Conservation (phyloP, 1,140 invertebrate species). For the Sycobia sp. region DNA sequence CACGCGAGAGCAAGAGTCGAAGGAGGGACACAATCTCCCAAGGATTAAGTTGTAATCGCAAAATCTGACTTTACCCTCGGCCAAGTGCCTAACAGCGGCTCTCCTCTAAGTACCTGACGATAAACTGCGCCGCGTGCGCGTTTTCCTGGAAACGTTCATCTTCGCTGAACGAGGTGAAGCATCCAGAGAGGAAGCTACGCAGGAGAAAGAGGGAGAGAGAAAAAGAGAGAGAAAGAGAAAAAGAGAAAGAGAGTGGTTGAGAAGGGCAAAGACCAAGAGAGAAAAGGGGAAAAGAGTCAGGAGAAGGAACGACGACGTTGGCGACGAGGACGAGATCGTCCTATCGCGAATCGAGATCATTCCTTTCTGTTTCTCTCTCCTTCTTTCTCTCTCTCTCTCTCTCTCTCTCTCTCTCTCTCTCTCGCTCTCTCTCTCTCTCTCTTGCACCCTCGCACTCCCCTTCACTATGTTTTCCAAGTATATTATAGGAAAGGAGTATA, state of each 20-base stretch:
- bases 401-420: background rate
- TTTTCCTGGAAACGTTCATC: slow-evolving; percentile 36
- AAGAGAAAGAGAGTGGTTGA: background rate
- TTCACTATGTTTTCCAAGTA: slow-evolving; percentile 24
- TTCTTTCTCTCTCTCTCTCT: background rate
- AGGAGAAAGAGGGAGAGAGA: background rate
- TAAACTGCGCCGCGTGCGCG: slow-evolving; percentile 34
- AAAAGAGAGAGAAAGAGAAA: background rate
- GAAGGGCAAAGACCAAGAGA: background rate
- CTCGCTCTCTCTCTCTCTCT: background rate
- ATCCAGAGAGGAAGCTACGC: slow-evolving; percentile 5
- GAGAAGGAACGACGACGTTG: background rate
- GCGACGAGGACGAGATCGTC: slow-evolving; percentile 19
- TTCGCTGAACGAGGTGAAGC: slow-evolving; percentile 27
- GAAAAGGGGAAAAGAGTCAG: background rate
- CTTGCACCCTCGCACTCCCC: too few relatives aligned
- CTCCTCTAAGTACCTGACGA: slow-evolving; percentile 31
- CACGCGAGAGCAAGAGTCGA: slow-evolving; percentile 6
- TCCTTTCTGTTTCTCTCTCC: background rate
- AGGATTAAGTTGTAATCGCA: slow-evolving; percentile 36
- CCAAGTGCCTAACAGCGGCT: slow-evolving; percentile 16
- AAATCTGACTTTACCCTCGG: slow-evolving; percentile 33
- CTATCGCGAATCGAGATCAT: slow-evolving; percentile 29
- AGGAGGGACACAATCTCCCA: slow-evolving; percentile 13
- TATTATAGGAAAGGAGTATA: slow-evolving; percentile 32